Percentiles rank a stretch among this genome's conserved stretches.
These are phyloP conservation scores for Perognathus longimembris DNA, from an alignment of 2,113 vertebrate genomes.

Conservation along the genomic window DNA sequence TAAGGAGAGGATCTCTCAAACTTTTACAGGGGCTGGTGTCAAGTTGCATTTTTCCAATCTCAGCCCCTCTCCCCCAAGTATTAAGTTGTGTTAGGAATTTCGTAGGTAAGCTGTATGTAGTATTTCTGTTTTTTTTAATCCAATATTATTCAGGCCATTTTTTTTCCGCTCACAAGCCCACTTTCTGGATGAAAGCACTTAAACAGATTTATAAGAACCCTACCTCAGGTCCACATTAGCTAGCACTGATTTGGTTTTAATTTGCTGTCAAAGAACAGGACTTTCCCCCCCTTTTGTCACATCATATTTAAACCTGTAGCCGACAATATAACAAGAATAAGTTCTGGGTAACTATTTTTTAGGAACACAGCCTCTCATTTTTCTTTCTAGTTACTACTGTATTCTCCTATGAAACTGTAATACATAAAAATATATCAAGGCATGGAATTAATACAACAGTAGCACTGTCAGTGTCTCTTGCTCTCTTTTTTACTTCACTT, in stretches of 20 bases:
- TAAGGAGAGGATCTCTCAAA: too few species aligned
- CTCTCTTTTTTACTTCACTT: slow-evolving; percentile 19
- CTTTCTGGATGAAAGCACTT: neutral
- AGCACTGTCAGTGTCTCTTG: neutral
- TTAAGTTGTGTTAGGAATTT: neutral
- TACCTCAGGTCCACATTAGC: neutral
- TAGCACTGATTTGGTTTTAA: neutral
- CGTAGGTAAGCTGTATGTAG: neutral
- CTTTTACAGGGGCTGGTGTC: too few species aligned
- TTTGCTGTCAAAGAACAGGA: neutral
- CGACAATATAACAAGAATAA: neutral
- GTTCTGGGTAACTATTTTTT: neutral
- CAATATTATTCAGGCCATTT: slow-evolving; percentile 19
- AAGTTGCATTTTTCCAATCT: too few species aligned
- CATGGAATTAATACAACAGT: neutral
- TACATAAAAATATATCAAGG: neutral
- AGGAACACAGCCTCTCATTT: neutral
- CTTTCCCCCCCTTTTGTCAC: neutral
- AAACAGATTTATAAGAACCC: neutral
- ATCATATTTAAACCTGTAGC: neutral
- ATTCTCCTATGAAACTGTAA: neutral
- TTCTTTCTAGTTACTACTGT: neutral
- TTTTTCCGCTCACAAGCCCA: neutral
- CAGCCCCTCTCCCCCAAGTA: neutral
- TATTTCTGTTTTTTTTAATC: neutral